Evolutionary conservation across 1,140 invertebrate genomes (phyloP).

Genomic region (Wiebesia pumilae): DNA sequence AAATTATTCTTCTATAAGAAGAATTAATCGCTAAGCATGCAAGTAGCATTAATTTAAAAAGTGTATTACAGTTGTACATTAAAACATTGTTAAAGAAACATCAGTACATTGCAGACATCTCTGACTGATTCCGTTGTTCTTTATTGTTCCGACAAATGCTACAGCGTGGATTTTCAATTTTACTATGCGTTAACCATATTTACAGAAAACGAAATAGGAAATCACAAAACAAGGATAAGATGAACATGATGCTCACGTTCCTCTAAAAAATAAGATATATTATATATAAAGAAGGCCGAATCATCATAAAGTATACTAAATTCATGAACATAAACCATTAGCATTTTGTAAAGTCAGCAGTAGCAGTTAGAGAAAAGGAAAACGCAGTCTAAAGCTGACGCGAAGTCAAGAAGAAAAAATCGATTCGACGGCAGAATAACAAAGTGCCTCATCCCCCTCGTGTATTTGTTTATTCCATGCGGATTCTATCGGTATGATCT

Average conservation of each 20-base stretch:
- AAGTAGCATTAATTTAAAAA: neutral
- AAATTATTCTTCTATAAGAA: neutral
- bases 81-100: neutral
- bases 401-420: slow-evolving; percentile 19
- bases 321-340: slow-evolving; percentile 37
- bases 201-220: neutral
- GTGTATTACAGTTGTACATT: neutral
- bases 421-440: slow-evolving; percentile 44
- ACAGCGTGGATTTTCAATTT: neutral
- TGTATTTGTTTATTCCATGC: slow-evolving; percentile 42
- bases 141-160: neutral
- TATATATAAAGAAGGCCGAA: neutral
- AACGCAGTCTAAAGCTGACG: neutral
- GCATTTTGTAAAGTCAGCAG: slow-evolving; percentile 39
- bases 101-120: neutral
- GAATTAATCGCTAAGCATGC: neutral
- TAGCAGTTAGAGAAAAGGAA: neutral
- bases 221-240: neutral
- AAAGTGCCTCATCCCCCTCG: neutral
- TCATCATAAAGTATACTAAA: slow-evolving; percentile 23
- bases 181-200: neutral
- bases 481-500: slow-evolving; percentile 56
- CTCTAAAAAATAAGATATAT: slow-evolving; percentile 26
- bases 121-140: neutral
- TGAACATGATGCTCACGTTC: slow-evolving; percentile 14